A percentile compares a stretch with the other conserved stretches of the same genome.
Conservation (phyloP, 2,113 vertebrate genomes). For the Nerophis ophidion region DNA sequence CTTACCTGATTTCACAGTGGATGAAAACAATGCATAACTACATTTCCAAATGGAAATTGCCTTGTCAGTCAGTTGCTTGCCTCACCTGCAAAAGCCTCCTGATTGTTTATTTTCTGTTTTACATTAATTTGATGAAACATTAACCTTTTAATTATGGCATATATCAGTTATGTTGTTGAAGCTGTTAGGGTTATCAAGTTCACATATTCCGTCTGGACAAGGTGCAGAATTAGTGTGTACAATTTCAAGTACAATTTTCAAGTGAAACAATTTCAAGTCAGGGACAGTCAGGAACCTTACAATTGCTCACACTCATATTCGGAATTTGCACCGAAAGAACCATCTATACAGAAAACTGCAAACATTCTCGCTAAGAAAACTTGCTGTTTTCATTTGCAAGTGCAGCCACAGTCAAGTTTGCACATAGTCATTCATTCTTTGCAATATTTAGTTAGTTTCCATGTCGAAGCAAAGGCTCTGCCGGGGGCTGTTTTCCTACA, state of each 20-base stretch:
- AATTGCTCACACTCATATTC: constrained; percentile 1
- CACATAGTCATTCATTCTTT: constrained; percentile 61
- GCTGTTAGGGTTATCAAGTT: background rate
- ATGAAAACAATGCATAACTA: no score
- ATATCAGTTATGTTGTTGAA: background rate
- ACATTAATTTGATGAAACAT: background rate
- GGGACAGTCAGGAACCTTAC: background rate
- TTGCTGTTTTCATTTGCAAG: constrained; percentile 49
- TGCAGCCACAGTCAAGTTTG: constrained; percentile 55
- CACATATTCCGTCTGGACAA: constrained; percentile 3
- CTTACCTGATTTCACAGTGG: no score
- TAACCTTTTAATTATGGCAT: background rate
- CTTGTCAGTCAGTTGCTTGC: no score
- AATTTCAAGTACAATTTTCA: no score
- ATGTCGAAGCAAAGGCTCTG: constrained; percentile 61
- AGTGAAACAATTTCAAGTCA: constrained; percentile 1
- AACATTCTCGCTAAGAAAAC: constrained; percentile 23
- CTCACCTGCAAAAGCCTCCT: no score
- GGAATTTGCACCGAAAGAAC: constrained; percentile 9
- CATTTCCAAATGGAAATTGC: no score
- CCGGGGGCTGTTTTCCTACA: constrained; percentile 60
- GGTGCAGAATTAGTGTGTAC: background rate
- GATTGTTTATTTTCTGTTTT: background rate
- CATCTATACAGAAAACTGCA: constrained; percentile 18
- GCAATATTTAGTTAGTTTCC: constrained; percentile 62